Conservation (phyloP, 1,140 invertebrate genomes). For the Saccostrea echinata region DNA sequence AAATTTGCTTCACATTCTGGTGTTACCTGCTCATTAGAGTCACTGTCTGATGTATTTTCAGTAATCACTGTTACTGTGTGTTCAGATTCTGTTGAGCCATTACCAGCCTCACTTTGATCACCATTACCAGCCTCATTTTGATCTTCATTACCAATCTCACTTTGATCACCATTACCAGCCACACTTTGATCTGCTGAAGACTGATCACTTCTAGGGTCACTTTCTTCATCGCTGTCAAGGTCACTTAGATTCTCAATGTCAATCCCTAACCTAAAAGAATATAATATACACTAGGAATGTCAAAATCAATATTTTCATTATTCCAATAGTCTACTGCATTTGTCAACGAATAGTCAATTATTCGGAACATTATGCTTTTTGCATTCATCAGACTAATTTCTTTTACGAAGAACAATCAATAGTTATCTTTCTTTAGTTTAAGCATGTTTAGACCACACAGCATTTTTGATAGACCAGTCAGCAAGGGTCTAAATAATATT, state of each 20-base stretch:
- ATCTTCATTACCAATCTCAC: too few species aligned
- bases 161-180: neutral
- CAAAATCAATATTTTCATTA: too few species aligned
- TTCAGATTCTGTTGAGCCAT: neutral
- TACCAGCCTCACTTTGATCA: neutral
- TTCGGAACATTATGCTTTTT: too few species aligned
- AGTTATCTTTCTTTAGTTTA: too few species aligned
- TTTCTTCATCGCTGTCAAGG: slow-evolving; percentile 59
- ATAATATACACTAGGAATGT: neutral
- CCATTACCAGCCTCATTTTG: neutral
- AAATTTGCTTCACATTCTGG: neutral
- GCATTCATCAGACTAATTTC: too few species aligned
- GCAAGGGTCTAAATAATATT: too few species aligned
- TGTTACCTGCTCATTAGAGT: neutral
- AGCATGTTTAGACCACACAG: too few species aligned
- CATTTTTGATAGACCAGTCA: too few species aligned
- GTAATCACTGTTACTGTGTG: neutral
- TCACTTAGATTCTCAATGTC: slow-evolving; percentile 69
- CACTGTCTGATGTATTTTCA: neutral
- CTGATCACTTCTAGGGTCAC: neutral
- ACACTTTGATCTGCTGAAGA: slow-evolving; percentile 18
- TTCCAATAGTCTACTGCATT: too few species aligned
- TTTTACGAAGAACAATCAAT: too few species aligned
- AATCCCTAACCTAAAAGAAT: slow-evolving; percentile 69
- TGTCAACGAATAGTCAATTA: too few species aligned